A percentile compares a stretch with the other conserved stretches of the same genome.
These are phyloP conservation scores for Drosophila mayri DNA, from an alignment of 1,140 invertebrate genomes.

Conservation along the genomic window DNA sequence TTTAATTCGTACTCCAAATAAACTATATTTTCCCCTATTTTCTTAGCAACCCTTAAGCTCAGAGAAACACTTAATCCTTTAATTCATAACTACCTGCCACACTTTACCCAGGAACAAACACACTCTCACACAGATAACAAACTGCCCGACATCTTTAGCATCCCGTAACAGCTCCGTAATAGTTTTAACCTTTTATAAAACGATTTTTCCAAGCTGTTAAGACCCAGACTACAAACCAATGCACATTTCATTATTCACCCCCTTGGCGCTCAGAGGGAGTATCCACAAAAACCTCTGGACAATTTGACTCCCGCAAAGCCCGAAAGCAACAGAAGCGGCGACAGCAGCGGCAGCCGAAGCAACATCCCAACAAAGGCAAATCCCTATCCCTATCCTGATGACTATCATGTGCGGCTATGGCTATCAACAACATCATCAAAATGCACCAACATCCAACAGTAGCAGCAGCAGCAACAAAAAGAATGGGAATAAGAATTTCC, in stretches of 20 bases:
- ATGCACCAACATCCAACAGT: conserved; percentile 57
- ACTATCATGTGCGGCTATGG: conserved; percentile 77
- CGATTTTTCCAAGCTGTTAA: conserved; percentile 49
- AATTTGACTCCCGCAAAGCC: conserved; percentile 56
- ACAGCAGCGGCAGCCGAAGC: conserved; percentile 18
- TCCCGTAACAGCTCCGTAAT: conserved; percentile 26
- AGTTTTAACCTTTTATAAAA: conserved; percentile 51
- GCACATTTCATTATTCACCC: conserved; percentile 36
- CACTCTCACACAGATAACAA: conserved; percentile 3
- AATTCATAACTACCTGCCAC: conserved; percentile 34
- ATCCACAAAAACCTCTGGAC: conserved; percentile 54
- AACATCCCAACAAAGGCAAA: conserved; percentile 26
- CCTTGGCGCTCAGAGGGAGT: neutral
- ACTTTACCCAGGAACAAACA: conserved; percentile 7
- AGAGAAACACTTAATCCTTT: conserved; percentile 19
- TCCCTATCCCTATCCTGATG: conserved; percentile 53
- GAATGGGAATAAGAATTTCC: conserved; percentile 23
- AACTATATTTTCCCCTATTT: neutral
- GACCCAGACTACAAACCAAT: conserved; percentile 42
- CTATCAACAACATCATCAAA: conserved; percentile 82
- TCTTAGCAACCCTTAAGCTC: neutral
- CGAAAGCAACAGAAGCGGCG: conserved; percentile 25
- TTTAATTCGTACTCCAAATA: neutral
- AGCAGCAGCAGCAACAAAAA: conserved; percentile 23
- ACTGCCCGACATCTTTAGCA: conserved; percentile 7